A percentile compares a stretch with the other conserved stretches of the same genome.
Conservation (phyloP, 2,888 invertebrate species). For the Tinea semifulvella region DNA sequence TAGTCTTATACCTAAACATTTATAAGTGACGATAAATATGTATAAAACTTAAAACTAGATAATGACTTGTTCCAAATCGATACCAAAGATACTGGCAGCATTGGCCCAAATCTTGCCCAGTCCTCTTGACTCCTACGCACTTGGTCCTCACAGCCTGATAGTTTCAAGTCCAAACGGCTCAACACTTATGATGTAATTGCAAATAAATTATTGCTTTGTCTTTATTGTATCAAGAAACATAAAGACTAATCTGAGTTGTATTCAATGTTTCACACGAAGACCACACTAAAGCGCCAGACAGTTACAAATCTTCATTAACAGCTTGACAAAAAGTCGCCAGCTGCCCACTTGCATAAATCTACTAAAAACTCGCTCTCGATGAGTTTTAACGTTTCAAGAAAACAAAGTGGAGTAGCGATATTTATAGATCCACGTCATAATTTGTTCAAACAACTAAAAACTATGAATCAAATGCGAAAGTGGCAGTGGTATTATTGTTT, state of each 20-base stretch:
- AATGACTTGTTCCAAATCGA: no score
- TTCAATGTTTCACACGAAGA: slow-evolving; percentile 27
- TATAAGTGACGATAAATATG: no score
- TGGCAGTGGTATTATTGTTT: no score
- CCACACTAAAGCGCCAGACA: slow-evolving; percentile 42
- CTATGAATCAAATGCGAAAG: not conserved
- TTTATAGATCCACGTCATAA: slow-evolving; percentile 2
- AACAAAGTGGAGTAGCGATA: slow-evolving; percentile 1
- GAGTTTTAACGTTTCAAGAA: slow-evolving; percentile 20
- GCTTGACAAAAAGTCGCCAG: slow-evolving; percentile 49
- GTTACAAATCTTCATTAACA: slow-evolving; percentile 57
- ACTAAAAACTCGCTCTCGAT: slow-evolving; percentile 32
- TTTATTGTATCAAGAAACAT: slow-evolving; percentile 35
- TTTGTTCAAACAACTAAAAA: not conserved
- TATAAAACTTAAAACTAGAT: no score
- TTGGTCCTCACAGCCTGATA: no score
- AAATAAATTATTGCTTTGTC: slow-evolving; percentile 35
- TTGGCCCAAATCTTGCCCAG: no score
- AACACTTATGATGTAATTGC: no score
- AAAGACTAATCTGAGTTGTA: slow-evolving; percentile 39
- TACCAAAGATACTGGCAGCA: no score
- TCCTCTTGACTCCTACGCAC: no score
- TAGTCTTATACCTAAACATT: no score
- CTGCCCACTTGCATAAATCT: slow-evolving; percentile 40
- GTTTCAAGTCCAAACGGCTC: no score